A percentile compares a stretch with the other conserved stretches of the same genome.
These are phyloP conservation scores for Gallinago nigripennis DNA, from an alignment of 2,797 vertebrate species.

Conservation along the genomic window DNA sequence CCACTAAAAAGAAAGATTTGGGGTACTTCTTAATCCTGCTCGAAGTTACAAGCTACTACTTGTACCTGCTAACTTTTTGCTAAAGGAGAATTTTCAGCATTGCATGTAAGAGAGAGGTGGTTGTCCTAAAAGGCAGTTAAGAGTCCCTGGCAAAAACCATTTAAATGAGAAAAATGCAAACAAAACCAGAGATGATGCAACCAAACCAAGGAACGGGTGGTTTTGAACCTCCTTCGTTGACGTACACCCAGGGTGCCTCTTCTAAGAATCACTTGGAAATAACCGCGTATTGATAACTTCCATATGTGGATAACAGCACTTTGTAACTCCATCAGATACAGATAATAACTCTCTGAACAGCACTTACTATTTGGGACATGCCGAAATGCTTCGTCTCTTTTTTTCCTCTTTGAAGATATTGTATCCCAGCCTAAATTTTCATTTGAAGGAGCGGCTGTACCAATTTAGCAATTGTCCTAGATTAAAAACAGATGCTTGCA, in stretches of 20 bases:
- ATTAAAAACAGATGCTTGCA: conserved; percentile 3
- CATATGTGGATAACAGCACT: background rate
- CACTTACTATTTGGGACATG: background rate
- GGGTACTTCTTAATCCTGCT: background rate
- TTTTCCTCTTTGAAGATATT: background rate
- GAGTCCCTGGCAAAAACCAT: background rate
- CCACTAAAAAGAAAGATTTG: background rate
- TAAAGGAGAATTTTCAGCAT: background rate
- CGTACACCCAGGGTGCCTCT: background rate
- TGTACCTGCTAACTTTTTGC: background rate
- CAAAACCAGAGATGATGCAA: background rate
- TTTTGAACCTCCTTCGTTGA: background rate
- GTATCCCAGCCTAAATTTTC: background rate
- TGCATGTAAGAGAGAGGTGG: background rate
- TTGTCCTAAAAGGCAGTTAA: background rate
- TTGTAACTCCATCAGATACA: background rate
- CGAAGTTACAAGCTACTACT: background rate
- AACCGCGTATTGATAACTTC: background rate
- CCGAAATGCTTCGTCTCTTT: background rate
- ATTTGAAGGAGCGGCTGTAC: background rate
- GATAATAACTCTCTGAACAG: background rate
- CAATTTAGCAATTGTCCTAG: background rate
- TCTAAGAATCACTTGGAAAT: background rate
- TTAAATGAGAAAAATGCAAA: background rate
- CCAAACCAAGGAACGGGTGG: background rate